Evolutionary conservation across 1,140 invertebrate species (phyloP).

Genomic region (Paracyclopina nana): DNA sequence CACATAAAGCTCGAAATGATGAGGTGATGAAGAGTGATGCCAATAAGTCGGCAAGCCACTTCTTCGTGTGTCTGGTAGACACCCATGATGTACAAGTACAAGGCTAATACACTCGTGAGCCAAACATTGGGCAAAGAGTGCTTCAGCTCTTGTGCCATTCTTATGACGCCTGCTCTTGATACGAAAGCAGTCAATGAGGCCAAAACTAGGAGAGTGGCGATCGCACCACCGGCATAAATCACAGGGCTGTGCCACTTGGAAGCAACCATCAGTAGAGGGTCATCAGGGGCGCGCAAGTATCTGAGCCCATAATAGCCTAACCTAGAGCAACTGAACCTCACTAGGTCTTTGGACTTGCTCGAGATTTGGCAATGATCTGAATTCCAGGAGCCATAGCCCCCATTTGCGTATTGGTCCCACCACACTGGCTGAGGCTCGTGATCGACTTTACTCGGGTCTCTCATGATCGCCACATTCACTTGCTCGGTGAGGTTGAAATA

Average conservation of each 20-base stretch:
- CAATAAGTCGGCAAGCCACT: neutral
- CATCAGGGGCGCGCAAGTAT: neutral
- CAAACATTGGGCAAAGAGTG: constrained; percentile 4
- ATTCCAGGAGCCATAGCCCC: neutral
- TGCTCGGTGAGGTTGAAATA: neutral
- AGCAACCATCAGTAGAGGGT: neutral
- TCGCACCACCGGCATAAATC: neutral
- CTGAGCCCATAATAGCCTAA: neutral
- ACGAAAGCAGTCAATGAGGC: neutral
- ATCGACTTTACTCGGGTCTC: neutral
- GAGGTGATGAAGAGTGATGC: neutral
- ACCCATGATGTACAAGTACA: constrained; percentile 2
- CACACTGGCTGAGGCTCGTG: neutral
- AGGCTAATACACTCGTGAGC: neutral
- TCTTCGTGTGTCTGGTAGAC: neutral
- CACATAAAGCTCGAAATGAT: constrained; percentile 7
- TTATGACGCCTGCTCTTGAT: neutral
- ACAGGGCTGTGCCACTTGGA: neutral
- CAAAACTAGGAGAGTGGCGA: neutral
- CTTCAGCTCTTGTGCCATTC: neutral
- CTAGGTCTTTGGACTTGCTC: neutral
- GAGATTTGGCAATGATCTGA: neutral
- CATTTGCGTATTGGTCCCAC: neutral
- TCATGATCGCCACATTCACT: neutral
- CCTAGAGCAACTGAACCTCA: neutral